phyloP scores from a whole-genome alignment of 2,113 vertebrate species.

The Microtus richardsoni region DNA sequence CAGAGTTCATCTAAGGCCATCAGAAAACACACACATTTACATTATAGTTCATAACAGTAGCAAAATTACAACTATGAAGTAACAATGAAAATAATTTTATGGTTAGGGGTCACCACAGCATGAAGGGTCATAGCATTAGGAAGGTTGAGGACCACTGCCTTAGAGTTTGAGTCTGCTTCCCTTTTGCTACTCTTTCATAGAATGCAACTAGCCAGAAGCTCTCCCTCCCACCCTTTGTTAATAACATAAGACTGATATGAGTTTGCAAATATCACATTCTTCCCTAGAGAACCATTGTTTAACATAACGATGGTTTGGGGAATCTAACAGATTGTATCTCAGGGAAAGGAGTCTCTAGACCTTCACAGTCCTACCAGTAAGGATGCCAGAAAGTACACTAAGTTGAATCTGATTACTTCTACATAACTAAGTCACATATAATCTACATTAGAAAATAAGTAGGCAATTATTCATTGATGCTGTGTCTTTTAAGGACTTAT shows the following conservation, averaged over 20 bases:
- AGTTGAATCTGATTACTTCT: slow-evolving; percentile 5
- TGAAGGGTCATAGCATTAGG: too few relatives aligned
- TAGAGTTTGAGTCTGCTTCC: not conserved
- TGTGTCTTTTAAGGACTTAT: not conserved
- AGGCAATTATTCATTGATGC: not conserved
- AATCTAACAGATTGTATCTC: not conserved
- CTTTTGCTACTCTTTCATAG: not conserved
- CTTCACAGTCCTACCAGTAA: not conserved
- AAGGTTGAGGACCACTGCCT: too few relatives aligned
- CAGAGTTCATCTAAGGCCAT: too few relatives aligned
- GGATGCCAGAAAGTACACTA: not conserved
- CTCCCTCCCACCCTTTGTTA: not conserved
- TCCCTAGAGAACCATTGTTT: not conserved
- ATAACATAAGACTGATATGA: not conserved
- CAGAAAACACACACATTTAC: too few relatives aligned
- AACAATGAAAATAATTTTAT: too few relatives aligned
- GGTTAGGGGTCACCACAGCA: too few relatives aligned
- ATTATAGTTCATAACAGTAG: too few relatives aligned
- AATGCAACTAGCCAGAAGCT: not conserved
- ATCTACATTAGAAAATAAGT: slow-evolving; percentile 56
- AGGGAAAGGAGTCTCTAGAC: not conserved
- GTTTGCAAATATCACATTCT: not conserved
- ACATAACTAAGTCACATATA: not conserved
- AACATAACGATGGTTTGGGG: not conserved
- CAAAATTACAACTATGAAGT: too few relatives aligned